phyloP scores from a whole-genome alignment of 2,113 vertebrate genomes.

The Neopipo cinnamomea region DNA sequence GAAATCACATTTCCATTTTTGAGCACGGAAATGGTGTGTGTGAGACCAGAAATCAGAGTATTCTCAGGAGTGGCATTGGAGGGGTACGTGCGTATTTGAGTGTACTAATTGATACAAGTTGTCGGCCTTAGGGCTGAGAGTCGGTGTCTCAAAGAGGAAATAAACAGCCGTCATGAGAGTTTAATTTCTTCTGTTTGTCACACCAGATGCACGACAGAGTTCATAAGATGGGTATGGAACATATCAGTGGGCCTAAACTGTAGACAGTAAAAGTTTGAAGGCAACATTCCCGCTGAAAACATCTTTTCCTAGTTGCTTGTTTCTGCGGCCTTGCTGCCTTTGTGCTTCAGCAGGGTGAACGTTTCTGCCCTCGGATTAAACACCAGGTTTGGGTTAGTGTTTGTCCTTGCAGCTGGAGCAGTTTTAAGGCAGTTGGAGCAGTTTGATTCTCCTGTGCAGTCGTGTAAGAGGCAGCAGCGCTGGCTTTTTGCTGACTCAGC shows the following conservation, averaged over 20 bases:
- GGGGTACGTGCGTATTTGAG: neutral
- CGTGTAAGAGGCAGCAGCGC: neutral
- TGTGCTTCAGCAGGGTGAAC: neutral
- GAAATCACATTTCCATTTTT: neutral
- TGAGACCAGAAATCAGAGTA: neutral
- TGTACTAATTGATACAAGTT: neutral
- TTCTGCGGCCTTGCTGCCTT: neutral
- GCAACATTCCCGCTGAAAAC: neutral
- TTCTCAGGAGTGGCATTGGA: neutral
- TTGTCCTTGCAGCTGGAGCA: neutral
- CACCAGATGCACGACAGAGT: fast-evolving
- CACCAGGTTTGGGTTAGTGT: neutral
- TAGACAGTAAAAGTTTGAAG: neutral
- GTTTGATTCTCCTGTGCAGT: neutral
- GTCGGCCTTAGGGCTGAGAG: neutral
- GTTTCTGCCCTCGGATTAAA: neutral
- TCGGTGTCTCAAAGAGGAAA: neutral
- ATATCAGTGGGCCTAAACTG: neutral
- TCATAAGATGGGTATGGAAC: neutral
- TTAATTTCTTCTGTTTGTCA: neutral
- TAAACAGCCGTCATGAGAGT: neutral
- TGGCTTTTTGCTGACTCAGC: neutral
- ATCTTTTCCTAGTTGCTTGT: neutral
- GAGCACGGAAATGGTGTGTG: neutral
- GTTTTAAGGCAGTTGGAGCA: neutral